Conservation (phyloP, 2,797 vertebrate species). For the Eulemur albifrons region DNA sequence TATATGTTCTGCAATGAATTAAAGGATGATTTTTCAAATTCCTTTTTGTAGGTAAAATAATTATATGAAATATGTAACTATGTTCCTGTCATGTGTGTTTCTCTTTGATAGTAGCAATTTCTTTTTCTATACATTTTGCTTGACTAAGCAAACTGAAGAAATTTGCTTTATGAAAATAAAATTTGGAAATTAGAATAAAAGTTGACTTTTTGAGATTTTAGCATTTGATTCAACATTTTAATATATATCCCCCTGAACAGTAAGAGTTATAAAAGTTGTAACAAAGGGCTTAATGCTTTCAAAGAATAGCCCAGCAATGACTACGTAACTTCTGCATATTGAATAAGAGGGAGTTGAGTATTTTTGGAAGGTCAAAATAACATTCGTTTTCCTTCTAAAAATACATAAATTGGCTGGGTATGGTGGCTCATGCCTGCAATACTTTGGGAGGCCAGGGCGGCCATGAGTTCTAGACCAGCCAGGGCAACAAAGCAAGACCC, state of each 20-base stretch:
- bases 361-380: slow-evolving; percentile 29
- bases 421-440: not conserved
- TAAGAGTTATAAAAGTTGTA: slow-evolving; percentile 12
- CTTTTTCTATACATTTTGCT: slow-evolving; percentile 19
- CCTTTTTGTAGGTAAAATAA: slow-evolving; percentile 25
- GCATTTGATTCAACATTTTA: slow-evolving; percentile 38
- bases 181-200: slow-evolving; percentile 59
- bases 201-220: slow-evolving; percentile 36
- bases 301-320: not conserved
- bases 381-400: slow-evolving; percentile 1
- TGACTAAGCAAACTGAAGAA: slow-evolving; percentile 10
- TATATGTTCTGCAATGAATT: slow-evolving; percentile 5
- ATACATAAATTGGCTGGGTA: not conserved
- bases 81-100: not conserved
- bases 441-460: not conserved
- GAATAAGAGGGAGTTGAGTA: not conserved
- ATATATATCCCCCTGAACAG: not conserved
- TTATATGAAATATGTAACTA: slow-evolving; percentile 4
- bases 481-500: not conserved
- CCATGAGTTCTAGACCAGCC: not conserved
- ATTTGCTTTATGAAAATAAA: slow-evolving; percentile 53
- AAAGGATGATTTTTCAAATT: slow-evolving; percentile 51
- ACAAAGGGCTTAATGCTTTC: slow-evolving; percentile 16
- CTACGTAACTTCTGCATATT: not conserved
- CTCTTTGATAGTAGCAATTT: slow-evolving; percentile 1